Conservation (phyloP, 2,888 invertebrate species). For the Colostygia pectinataria region DNA sequence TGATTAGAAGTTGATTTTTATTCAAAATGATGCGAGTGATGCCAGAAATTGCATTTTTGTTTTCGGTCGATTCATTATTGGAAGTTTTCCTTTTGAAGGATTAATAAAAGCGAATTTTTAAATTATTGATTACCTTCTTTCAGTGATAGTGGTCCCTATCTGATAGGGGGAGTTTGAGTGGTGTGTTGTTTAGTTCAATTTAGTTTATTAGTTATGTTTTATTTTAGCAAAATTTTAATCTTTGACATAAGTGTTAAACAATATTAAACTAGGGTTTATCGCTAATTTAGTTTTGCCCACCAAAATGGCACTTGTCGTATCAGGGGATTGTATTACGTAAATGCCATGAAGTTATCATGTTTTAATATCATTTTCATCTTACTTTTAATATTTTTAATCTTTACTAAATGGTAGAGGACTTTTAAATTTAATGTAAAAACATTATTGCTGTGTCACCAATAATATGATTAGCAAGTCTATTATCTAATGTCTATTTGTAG, state of each 20-base stretch:
- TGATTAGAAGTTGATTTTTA: conserved; percentile 77
- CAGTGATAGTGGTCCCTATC: conserved; percentile 78
- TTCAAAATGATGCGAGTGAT: conserved; percentile 65
- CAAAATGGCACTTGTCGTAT: conserved; percentile 70
- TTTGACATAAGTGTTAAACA: conserved; percentile 80
- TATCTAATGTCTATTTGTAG: conserved; percentile 57
- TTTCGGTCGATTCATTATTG: conserved; percentile 56
- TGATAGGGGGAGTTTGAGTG: conserved; percentile 69
- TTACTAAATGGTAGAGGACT: conserved; percentile 66
- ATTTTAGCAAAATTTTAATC: conserved; percentile 83
- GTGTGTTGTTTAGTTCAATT: conserved; percentile 83
- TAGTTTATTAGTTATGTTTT: conserved; percentile 83
- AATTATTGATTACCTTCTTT: conserved; percentile 74
- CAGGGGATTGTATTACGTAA: conserved; percentile 49
- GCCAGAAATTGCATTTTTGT: conserved; percentile 80
- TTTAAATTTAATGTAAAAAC: conserved; percentile 66
- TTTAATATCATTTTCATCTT: conserved; percentile 59
- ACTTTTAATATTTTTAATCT: conserved; percentile 52
- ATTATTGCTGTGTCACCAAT: conserved; percentile 80
- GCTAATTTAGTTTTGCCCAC: conserved; percentile 78
- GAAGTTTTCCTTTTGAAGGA: conserved; percentile 64
- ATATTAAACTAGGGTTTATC: conserved; percentile 78
- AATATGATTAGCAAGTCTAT: conserved; percentile 73
- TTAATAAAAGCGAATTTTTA: conserved; percentile 57
- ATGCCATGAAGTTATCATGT: conserved; percentile 71